Evolutionary conservation across 2,113 vertebrate species (phyloP), one percentile per base, ranked within the genome.

Genomic region (Cinclus cinclus): DNA sequence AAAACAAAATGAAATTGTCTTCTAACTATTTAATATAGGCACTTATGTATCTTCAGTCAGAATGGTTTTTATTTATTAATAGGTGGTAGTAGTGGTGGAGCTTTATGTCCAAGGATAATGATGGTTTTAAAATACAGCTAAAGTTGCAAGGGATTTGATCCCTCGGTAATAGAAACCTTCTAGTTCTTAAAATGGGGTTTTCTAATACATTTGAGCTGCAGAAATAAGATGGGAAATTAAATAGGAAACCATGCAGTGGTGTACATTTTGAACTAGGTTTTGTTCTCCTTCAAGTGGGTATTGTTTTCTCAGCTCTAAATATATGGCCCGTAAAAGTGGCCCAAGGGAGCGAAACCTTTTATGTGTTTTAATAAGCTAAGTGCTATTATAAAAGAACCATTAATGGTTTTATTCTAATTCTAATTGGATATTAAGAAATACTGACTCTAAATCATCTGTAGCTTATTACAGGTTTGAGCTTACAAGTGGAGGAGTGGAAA

Each of bases 291-390:
- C 47, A n/a, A 92, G 27, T 83, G 27, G 52, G 30, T 68, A 67
- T 28, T 39, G 11, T 94, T 93, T 96, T 96, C 82, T 94, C 41
- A 56, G 92, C 63, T 96, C 65, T 83, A 41, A 94, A 69, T 94
- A 46, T 76, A 92, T 53, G 78, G 76, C 79, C 65, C 3, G 3
- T 83, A 55, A 69, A 76, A 90, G 47, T 79, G 81, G 39, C 95
- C 90, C 85, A 91, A 58, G 93, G 89, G 91, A 97, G 46, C 27
- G 77, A 92, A 96, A 91, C n/a, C 84, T 94, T 97, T 97, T 90
- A 95, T 92, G 75, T 96, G 62, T 96, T 98, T 96, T 97, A 97
- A 97, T 82, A 97, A 96, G 83, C 90, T 96, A 97, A 97, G 85
- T 96, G 85, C 81, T 95, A 87, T 96, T 96, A 93, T 95, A 82